These are phyloP conservation scores for Heliocidaris tuberculata DNA, from an alignment of 35 echinoderm and acorn worm genomes.

Conservation along the genomic window DNA sequence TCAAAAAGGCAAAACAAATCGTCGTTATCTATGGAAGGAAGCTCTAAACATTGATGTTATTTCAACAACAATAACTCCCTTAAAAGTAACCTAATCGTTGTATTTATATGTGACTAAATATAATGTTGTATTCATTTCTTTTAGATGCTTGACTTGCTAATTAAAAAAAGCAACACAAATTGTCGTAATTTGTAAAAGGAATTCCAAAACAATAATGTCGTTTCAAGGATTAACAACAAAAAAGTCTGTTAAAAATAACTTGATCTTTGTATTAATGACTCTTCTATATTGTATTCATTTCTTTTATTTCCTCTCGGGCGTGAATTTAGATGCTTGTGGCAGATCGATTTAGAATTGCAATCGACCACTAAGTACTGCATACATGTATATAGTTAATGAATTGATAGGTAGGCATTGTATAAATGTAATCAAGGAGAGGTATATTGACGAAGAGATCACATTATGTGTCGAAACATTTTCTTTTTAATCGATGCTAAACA, in stretches of 20 bases:
- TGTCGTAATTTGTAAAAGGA: no score
- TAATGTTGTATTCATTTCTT: neutral
- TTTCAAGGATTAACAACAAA: no score
- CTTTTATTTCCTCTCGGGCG: neutral
- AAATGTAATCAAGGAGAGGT: neutral
- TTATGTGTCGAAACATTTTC: neutral
- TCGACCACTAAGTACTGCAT: neutral
- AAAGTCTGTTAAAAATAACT: no score
- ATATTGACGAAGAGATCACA: neutral
- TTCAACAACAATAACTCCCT: neutral
- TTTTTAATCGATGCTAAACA: neutral
- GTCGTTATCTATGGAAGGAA: no score
- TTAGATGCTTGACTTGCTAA: no score
- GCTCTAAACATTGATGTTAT: no score
- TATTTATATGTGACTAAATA: neutral
- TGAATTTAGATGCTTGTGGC: neutral
- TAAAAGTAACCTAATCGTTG: neutral
- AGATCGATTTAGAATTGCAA: neutral
- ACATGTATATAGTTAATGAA: neutral
- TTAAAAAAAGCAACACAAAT: no score
- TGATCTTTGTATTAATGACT: no score
- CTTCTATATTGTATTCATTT: no score
- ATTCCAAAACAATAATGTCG: no score
- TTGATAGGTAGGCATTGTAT: neutral
- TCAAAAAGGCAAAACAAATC: neutral